Conservation (phyloP, 2,797 vertebrate species). For the Spatula clypeata region DNA sequence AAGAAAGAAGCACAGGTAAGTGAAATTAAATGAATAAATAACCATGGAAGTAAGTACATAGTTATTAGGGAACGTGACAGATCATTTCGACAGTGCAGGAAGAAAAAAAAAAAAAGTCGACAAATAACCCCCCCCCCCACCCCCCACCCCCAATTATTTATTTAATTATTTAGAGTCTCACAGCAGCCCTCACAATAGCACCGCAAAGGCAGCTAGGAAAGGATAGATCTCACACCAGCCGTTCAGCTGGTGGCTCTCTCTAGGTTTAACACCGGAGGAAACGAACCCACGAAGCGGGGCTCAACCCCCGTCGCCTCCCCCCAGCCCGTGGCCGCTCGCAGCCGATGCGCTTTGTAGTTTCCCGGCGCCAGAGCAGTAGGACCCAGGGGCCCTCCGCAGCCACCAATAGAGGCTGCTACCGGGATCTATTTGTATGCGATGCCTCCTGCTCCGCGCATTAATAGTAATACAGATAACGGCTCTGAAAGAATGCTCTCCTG, state of each 20-base stretch:
- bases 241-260: slow-evolving; percentile 5
- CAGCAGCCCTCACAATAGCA: slow-evolving; percentile 8
- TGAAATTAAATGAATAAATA: background rate
- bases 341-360: slow-evolving; percentile 75
- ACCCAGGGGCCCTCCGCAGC: slow-evolving; percentile 87
- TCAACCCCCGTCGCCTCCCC: background rate
- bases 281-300: slow-evolving; percentile 74
- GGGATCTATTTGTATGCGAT: slow-evolving; percentile 86
- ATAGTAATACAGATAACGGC: slow-evolving; percentile 84
- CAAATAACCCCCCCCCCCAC: background rate
- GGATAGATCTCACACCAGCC: slow-evolving; percentile 50
- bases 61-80: background rate
- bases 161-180: background rate
- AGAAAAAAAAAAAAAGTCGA: background rate
- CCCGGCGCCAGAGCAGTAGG: slow-evolving; percentile 88
- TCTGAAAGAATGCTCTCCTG: slow-evolving; percentile 83
- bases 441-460: slow-evolving; percentile 86
- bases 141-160: no score
- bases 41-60: background rate
- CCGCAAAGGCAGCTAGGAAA: slow-evolving; percentile 46
- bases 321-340: slow-evolving; percentile 45
- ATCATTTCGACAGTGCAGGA: background rate
- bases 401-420: slow-evolving; percentile 83
- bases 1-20: background rate
- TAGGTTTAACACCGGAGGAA: slow-evolving; percentile 71